A percentile compares a stretch with the other conserved stretches of the same genome.
These are phyloP conservation scores for Hanleya hanleyi DNA, from an alignment of 2,888 invertebrate genomes.

Conservation along the genomic window DNA sequence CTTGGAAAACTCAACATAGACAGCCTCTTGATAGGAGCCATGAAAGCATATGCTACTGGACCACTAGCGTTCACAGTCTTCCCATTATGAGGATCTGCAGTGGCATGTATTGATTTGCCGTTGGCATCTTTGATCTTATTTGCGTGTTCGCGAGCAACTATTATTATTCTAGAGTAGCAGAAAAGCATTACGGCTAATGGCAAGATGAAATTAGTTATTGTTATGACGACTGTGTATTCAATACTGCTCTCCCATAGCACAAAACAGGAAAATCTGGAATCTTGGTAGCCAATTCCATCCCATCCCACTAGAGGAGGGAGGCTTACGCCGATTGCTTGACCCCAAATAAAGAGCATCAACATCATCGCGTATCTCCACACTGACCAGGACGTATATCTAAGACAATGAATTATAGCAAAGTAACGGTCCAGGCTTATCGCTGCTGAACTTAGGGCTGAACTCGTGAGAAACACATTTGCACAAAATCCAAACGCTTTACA, in stretches of 20 bases:
- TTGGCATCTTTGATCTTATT: slow-evolving; percentile 35
- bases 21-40: slow-evolving; percentile 37
- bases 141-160: slow-evolving; percentile 41
- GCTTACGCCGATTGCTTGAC: slow-evolving; percentile 15
- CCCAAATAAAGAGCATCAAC: slow-evolving; percentile 31
- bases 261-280: slow-evolving; percentile 17
- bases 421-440: slow-evolving; percentile 44
- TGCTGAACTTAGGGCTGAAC: slow-evolving; percentile 35
- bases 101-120: slow-evolving; percentile 17
- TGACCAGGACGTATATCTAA: slow-evolving; percentile 42
- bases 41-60: slow-evolving; percentile 36
- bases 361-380: slow-evolving; percentile 24
- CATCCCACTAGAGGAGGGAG: slow-evolving; percentile 26
- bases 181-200: slow-evolving; percentile 34
- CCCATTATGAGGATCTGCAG: slow-evolving; percentile 17
- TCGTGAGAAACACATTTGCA: slow-evolving; percentile 25
- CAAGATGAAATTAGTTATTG: slow-evolving; percentile 16
- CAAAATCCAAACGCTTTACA: slow-evolving; percentile 33
- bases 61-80: slow-evolving; percentile 26
- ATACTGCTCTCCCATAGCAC: slow-evolving; percentile 19
- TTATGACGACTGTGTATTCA: slow-evolving; percentile 19
- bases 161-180: slow-evolving; percentile 38
- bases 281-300: slow-evolving; percentile 12
- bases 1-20: slow-evolving; percentile 43
- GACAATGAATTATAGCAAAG: slow-evolving; percentile 44